Base-by-base conservation (phyloP, 2,888 invertebrate species). In the Halocaridina rubra region DNA sequence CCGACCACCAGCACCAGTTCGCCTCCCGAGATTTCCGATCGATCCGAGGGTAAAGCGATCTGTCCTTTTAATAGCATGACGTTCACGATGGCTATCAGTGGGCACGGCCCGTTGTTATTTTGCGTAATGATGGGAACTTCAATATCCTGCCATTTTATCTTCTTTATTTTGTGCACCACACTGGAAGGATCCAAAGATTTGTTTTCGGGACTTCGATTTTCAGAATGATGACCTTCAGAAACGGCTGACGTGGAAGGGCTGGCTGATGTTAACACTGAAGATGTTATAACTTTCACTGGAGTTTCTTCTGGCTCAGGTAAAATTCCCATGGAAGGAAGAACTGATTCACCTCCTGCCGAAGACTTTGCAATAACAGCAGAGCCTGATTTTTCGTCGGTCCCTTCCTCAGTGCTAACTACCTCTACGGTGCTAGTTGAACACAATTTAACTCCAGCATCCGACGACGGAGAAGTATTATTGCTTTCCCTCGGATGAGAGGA, bases 61-160 rank as follows among this genome's bases (percentile, higher is more conserved):
- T 87, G 81, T n/a, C 87, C 87, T 89, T 91, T 90, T 71, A 93
- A 89, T 61, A 93, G 89, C 22, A 93, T 90, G 3, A 92, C 91
- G 90, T 93, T 93, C 85, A 92, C 91, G 46, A 93, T 91, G 27
- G 93, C 92, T 64, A 93, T 90, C 30, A 93, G 90, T 1, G 93
- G 93, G 90, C 93, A 93, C 0, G 93, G 93, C 7, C 93, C 93
- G 90, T 93, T 93, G 86, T 91, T 91, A 89, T 93, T 93, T 90
- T 93, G 93, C 1, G 92, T 93, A 13, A 93, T 91, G 79, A 93
- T 92, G 13, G 92, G 92, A 57, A 91, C 90, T 85, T 90, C 90
- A 8, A 88, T 88, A 30, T 89, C 89, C 74, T 90, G 89, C 89
- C 90, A 92, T 46, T 90, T 89, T 19, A 93, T 91, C 92, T 92